These are phyloP conservation scores for Limnephilus rhombicus DNA, from an alignment of 2,888 invertebrate genomes.

Conservation along the genomic window DNA sequence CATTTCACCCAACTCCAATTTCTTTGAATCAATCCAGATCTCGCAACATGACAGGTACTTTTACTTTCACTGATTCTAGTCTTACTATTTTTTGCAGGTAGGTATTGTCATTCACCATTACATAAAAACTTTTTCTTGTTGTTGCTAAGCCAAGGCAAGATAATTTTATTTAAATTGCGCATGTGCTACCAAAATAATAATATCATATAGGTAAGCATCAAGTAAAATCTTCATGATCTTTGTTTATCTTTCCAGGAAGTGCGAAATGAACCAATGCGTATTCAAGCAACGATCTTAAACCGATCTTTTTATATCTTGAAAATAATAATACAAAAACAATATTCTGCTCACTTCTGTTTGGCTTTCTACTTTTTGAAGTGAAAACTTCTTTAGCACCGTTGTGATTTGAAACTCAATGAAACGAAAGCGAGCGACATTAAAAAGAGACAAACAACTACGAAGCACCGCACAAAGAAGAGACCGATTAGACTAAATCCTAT, in stretches of 20 bases:
- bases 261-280: slow-evolving; percentile 22
- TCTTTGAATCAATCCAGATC: too few relatives aligned
- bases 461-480: too few relatives aligned
- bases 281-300: not conserved
- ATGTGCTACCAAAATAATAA: not conserved
- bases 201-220: not conserved
- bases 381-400: too few relatives aligned
- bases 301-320: slow-evolving; percentile 17
- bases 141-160: not conserved
- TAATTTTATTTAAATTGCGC: not conserved
- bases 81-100: not conserved
- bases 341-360: not conserved
- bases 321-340: not conserved
- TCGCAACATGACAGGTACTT: not conserved
- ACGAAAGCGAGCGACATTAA: too few relatives aligned
- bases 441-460: too few relatives aligned
- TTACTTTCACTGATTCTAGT: not conserved
- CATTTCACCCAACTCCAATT: too few relatives aligned
- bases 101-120: not conserved
- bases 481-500: too few relatives aligned
- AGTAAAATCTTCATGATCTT: slow-evolving; percentile 1
- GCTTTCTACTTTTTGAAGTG: not conserved
- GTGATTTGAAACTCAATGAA: too few relatives aligned
- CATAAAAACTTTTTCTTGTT: not conserved
- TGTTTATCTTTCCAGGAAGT: slow-evolving; percentile 15